These are phyloP conservation scores for Trachymyrmex septentrionalis DNA, from an alignment of 1,140 invertebrate species.

Conservation along the genomic window DNA sequence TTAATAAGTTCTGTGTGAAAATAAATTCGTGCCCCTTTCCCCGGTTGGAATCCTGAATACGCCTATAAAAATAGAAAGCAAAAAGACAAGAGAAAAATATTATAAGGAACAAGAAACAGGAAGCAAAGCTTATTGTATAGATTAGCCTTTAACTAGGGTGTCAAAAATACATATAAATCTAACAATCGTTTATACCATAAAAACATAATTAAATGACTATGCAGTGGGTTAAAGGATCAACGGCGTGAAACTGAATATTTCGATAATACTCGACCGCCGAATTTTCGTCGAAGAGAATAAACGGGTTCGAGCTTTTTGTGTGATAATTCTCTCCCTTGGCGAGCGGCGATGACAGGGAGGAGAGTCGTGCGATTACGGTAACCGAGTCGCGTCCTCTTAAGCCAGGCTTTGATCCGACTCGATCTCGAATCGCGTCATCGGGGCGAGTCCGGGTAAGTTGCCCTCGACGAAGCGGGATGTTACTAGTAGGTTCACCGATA, in stretches of 20 bases:
- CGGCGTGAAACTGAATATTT: neutral
- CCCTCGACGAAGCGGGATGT: conserved; percentile 45
- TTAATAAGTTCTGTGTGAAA: too few species aligned
- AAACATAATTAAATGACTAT: too few species aligned
- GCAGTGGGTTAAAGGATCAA: neutral
- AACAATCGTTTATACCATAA: too few species aligned
- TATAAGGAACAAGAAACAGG: too few species aligned
- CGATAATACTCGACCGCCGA: neutral
- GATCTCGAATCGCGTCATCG: conserved; percentile 55
- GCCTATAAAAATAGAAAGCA: too few species aligned
- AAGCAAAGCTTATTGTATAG: too few species aligned
- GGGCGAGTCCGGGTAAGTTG: conserved; percentile 20
- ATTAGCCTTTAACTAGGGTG: too few species aligned
- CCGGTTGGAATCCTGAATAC: too few species aligned
- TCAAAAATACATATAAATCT: too few species aligned
- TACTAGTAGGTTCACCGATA: conserved; percentile 50
- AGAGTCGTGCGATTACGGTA: conserved; percentile 49
- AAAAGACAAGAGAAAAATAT: too few species aligned
- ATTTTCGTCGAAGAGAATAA: neutral
- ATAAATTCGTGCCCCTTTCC: too few species aligned
- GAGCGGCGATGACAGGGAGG: neutral
- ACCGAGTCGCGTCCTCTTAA: conserved; percentile 67
- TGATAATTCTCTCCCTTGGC: conserved; percentile 24
- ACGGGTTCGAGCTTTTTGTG: neutral
- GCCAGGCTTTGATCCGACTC: conserved; percentile 17